Evolutionary conservation across 1,140 invertebrate genomes (phyloP), one percentile per base, ranked within the genome.

Genomic region (Papilio polytes): DNA sequence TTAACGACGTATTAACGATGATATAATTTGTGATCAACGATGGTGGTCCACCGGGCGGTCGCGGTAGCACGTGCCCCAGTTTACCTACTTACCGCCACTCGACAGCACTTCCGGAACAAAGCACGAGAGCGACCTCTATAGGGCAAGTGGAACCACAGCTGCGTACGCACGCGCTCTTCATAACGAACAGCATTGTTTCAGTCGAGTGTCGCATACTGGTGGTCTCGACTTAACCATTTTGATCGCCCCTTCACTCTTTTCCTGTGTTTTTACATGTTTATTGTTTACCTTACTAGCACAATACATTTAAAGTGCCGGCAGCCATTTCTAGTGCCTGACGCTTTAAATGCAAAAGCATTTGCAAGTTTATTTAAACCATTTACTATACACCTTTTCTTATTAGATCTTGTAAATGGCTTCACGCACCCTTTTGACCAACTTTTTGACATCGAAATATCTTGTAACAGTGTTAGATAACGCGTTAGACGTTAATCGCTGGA

Each of bases 181-280:
- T 91, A 86, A 88, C 80, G 80, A 82, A 86, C 74, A 80, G 74
- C 86, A 88, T 90, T 91, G 89, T 91, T 89, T 85, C 73, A 80
- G 26, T 74, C 56, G 77, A 88, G 84, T 88, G 84, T 86, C 89
- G 87, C 85, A 80, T 80, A 80, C 46, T 82, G 90, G 91, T 93
- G 91, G 90, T 93, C 91, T 81, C 77, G 74, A 86, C 87, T 91
- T 90, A 89, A 87, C 20, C 85, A 85, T 87, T 82, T 88, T 84
- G 91, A 91, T 92, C 85, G 86, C 89, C 90, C 87, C 89, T 92
- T 90, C 79, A 86, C 88, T 80, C 86, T 85, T 91, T 90, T 80
- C 91, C 89, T 86, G 86, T 86, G 81, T 84, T 82, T 84, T 85
- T 87, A 83, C 80, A 36, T 41, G 48, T 41, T 76, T 76, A 78